These are phyloP conservation scores for Acleris laterana DNA, from an alignment of 2,888 invertebrate genomes.

Conservation along the genomic window DNA sequence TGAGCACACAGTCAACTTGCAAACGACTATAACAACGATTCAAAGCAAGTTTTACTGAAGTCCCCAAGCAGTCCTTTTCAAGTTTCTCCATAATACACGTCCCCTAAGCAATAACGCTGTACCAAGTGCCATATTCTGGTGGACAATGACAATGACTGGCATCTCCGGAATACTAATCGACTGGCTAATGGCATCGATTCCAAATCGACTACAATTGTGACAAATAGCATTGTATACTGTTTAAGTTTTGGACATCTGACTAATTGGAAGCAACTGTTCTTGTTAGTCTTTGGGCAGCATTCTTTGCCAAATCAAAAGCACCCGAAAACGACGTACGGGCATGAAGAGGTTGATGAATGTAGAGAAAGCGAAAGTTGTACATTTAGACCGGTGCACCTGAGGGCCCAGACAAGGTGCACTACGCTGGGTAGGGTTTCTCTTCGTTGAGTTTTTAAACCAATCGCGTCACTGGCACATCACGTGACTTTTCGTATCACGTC, in stretches of 20 bases:
- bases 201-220: background rate
- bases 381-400: too few relatives aligned
- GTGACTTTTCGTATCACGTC: too few relatives aligned
- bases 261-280: slow-evolving; percentile 1
- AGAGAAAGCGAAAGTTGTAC: too few relatives aligned
- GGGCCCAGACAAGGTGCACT: too few relatives aligned
- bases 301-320: too few relatives aligned
- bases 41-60: background rate
- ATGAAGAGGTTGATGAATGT: too few relatives aligned
- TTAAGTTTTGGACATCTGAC: slow-evolving; percentile 8
- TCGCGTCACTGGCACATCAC: too few relatives aligned
- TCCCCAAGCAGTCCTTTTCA: background rate
- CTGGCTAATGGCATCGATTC: slow-evolving; percentile 2
- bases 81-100: background rate
- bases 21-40: background rate
- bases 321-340: too few relatives aligned
- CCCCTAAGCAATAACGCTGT: background rate
- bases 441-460: too few relatives aligned
- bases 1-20: too few relatives aligned
- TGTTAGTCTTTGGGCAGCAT: too few relatives aligned
- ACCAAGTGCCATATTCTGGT: slow-evolving; percentile 7
- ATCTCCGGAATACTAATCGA: slow-evolving; percentile 9
- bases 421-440: too few relatives aligned
- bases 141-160: slow-evolving; percentile 11
- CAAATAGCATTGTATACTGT: background rate